Evolutionary conservation across 1,140 invertebrate species (phyloP).

Genomic region (Drosophila quadrilineata): DNA sequence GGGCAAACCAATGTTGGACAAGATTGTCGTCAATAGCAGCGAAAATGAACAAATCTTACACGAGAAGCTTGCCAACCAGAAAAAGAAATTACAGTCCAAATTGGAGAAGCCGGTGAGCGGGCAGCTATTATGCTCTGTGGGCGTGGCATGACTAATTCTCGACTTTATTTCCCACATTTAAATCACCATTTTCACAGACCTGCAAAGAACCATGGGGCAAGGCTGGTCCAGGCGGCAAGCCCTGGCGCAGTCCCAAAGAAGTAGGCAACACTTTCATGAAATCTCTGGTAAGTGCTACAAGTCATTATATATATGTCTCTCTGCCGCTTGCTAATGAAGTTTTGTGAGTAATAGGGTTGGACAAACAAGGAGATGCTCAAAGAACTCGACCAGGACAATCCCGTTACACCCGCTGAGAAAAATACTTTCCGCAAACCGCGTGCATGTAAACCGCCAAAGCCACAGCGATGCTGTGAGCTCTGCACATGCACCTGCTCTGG

Average conservation of each 20-base stretch:
- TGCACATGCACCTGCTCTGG: constrained; percentile 72
- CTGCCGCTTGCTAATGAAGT: neutral
- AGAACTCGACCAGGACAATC: constrained; percentile 79
- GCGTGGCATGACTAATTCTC: constrained; percentile 24
- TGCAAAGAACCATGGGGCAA: constrained; percentile 83
- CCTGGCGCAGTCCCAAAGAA: constrained; percentile 84
- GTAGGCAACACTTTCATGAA: constrained; percentile 84
- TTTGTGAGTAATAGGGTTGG: constrained; percentile 71
- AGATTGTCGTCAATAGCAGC: constrained; percentile 69
- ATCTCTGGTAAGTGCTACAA: constrained; percentile 83
- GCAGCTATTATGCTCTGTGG: constrained; percentile 30
- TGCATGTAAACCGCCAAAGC: constrained; percentile 45
- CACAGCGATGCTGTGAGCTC: constrained; percentile 62
- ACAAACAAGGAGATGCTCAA: constrained; percentile 79
- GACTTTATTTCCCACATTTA: neutral
- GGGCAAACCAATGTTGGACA: constrained; percentile 81
- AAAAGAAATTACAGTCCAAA: constrained; percentile 66
- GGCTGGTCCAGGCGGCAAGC: constrained; percentile 84
- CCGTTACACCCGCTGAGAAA: constrained; percentile 70
- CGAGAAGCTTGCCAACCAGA: constrained; percentile 51
- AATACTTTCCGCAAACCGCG: constrained; percentile 67
- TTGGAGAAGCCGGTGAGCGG: constrained; percentile 79
- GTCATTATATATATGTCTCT: neutral
- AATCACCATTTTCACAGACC: constrained; percentile 18
- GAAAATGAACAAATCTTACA: constrained; percentile 64